Evolutionary conservation across 2,113 vertebrate species (phyloP).

Genomic region (Ailurus styani): DNA sequence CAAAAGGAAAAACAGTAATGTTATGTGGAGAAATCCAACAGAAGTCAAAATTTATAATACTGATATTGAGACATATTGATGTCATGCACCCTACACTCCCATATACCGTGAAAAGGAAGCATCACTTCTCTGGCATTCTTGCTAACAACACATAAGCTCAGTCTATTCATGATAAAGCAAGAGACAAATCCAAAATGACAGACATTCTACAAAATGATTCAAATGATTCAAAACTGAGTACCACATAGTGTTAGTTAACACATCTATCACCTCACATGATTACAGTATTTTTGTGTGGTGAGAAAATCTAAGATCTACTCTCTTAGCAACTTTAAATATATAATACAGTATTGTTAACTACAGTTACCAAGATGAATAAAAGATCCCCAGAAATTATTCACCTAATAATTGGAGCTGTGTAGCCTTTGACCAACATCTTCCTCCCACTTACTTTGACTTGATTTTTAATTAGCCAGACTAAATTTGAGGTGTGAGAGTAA

Average conservation of each 20-base stretch:
- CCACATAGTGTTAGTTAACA: not conserved
- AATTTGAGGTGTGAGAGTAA: not conserved
- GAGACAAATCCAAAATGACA: not conserved
- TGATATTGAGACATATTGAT: not conserved
- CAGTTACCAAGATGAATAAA: not conserved
- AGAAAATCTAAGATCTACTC: not conserved
- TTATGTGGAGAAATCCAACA: not conserved
- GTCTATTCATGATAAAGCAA: not conserved
- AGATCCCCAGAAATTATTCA: not conserved
- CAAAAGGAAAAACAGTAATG: not conserved
- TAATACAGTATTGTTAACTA: not conserved
- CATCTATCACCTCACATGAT: not conserved
- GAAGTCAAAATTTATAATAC: not conserved
- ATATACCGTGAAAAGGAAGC: not conserved
- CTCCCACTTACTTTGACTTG: not conserved
- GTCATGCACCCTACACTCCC: not conserved
- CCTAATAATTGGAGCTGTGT: not conserved
- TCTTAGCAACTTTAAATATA: not conserved
- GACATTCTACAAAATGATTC: not conserved
- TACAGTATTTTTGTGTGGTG: not conserved
- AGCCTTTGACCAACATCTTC: not conserved
- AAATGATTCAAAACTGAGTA: not conserved
- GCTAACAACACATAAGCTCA: not conserved
- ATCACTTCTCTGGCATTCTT: not conserved
- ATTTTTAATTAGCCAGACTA: slow-evolving; percentile 1